A percentile compares a stretch with the other conserved stretches of the same genome.
These are phyloP conservation scores for Agrilus mali DNA, from an alignment of 2,888 invertebrate species.

Conservation along the genomic window DNA sequence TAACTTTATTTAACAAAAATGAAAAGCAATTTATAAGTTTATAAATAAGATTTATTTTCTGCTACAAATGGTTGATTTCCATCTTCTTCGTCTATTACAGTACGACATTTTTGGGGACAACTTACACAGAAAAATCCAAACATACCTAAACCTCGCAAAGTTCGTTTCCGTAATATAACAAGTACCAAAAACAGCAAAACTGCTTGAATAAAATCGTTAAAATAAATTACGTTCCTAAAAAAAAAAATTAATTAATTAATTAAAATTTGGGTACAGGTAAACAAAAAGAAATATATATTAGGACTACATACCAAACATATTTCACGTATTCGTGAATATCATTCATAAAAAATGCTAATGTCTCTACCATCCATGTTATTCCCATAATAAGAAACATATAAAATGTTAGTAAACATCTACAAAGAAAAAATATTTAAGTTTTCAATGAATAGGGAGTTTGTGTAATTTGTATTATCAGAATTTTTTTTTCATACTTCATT, in stretches of 20 bases:
- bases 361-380: conserved; percentile 5
- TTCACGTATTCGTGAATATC: background rate
- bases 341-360: background rate
- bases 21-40: too few species aligned
- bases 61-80: conserved; percentile 3
- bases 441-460: too few species aligned
- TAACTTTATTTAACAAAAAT: too few species aligned
- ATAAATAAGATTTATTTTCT: background rate
- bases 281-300: too few species aligned
- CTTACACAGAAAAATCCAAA: conserved; percentile 25
- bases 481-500: too few species aligned
- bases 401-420: conserved; percentile 3
- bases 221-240: conserved; percentile 30
- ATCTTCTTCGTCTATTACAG: conserved; percentile 27
- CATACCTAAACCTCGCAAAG: conserved; percentile 29
- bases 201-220: conserved; percentile 34
- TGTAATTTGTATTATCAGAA: too few species aligned
- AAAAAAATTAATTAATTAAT: background rate
- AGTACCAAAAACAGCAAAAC: conserved; percentile 32
- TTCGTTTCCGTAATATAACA: conserved; percentile 36
- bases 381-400: conserved; percentile 6
- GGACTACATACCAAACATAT: conserved; percentile 1
- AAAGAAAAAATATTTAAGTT: background rate
- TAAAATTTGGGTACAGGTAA: background rate
- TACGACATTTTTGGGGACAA: conserved; percentile 31